Base-by-base conservation (phyloP, 2,888 invertebrate genomes). In the Plagodis dolabraria region DNA sequence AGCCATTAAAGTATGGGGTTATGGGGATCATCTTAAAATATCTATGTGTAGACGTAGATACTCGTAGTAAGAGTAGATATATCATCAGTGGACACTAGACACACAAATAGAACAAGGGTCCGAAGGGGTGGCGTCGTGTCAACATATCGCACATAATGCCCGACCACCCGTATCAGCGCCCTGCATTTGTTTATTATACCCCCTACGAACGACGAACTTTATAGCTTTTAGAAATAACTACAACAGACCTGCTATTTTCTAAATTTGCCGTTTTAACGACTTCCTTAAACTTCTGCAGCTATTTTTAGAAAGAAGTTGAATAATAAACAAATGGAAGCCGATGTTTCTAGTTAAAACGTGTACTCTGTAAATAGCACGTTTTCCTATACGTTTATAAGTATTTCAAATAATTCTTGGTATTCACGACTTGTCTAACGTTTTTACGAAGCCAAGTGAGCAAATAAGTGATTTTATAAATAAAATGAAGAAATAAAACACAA, bases 161-260 rank as follows among this genome's bases (percentile, higher is more conserved):
- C 86, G 89, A 85, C 89, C 89, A 87, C 89, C 88, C 89, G 86
- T 86, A 85, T 87, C 79, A 75, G 76, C 73, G 44, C 70, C 71
- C 62, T 70, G 69, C 78, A 77, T 85, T 83, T 89, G 87, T 89
- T 89, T 89, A 87, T 80, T 71, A 76, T 80, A 72, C 77, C 72
- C 72, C 77, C 72, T 72, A 69, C 65, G 10, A 66, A 67, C 74
- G 71, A 68, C 74, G 76, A 64, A 70, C 79, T 87, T 87, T 87
- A 87, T 86, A 83, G 84, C 77, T 82, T 84, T 82, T 79, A 75
- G 80, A 85, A 85, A 83, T 84, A 82, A 80, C 81, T 72, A 72
- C 69, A 80, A 70, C 82, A 75, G 82, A 72, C 78, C 70, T 67
- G 69, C 70, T 70, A 75, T 76, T 74, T 74, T 72, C 76, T 74